Conservation (phyloP, 2,113 vertebrate genomes). For the Mola mola region DNA sequence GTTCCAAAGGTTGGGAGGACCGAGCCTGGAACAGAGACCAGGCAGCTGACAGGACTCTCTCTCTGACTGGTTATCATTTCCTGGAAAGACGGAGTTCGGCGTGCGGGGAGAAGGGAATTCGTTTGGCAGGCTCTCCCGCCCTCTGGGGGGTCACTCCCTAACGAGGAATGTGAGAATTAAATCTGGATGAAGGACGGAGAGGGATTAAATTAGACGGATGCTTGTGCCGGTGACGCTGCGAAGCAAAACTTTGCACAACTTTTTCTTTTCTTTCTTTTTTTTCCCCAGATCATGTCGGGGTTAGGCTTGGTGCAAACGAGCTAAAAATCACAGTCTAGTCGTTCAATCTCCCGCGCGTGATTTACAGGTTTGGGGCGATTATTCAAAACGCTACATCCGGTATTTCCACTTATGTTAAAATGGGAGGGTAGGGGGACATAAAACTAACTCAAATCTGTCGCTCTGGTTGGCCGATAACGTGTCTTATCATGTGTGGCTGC, state of each 20-base stretch:
- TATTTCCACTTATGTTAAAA: too few species aligned
- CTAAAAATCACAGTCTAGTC: too few species aligned
- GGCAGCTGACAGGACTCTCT: slow-evolving; percentile 42
- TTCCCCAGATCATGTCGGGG: neutral
- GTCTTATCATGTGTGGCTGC: neutral
- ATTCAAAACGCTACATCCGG: too few species aligned
- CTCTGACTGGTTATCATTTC: too few species aligned
- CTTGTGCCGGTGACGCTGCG: neutral
- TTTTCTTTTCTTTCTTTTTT: neutral
- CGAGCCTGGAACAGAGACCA: slow-evolving; percentile 25
- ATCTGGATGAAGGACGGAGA: neutral
- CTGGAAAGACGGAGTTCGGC: neutral
- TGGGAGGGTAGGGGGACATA: too few species aligned
- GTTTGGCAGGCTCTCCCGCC: too few species aligned
- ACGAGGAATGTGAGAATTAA: neutral
- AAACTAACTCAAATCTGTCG: too few species aligned
- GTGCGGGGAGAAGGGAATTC: too few species aligned
- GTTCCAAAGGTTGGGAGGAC: too few species aligned
- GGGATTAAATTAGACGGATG: neutral
- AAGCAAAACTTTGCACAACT: neutral
- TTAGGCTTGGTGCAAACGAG: too few species aligned
- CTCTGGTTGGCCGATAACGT: neutral
- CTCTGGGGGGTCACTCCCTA: neutral
- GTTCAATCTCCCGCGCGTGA: too few species aligned
- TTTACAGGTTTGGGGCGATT: too few species aligned